Base-by-base conservation (phyloP, 2,797 vertebrate genomes). In the Manis javanica region DNA sequence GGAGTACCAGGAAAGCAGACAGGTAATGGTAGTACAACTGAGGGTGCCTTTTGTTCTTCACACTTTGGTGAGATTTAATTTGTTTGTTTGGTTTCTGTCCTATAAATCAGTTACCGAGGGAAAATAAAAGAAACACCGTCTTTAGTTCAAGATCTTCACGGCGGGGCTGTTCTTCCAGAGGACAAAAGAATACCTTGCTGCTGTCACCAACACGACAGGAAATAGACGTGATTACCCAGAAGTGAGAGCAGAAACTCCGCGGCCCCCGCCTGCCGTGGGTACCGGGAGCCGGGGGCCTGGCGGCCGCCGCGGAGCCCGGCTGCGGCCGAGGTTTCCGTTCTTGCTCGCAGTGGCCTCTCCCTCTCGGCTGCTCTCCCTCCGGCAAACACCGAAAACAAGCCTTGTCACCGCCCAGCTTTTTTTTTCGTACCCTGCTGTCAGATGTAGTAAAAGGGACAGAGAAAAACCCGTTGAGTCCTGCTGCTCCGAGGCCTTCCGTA, bases 191-290 rank as follows among this genome's bases (percentile, higher is more conserved):
- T 9, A 51, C 11, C 42, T 29, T 57, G 23, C 57, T 75, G 42
- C 53, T 64, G 5, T 59, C 46, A 78, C 83, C 26, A 26, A 34
- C 83, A 59, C 86, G 83, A 75, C 23, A 88, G 16, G 74, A 92
- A 93, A 39, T 37, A 85, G 92, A 85, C 68, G 42, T 49, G 75
- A 81, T 81, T 94, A 69, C 84, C 39, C n/a, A 90, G 55, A 89
- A 86, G 94, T 84, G 49, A 21, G 51, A 90, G 74, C 13, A 86
- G 84, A 88, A 77, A 84, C 13, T 78, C 53, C 37, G 37, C 37
- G 37, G 37, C 37, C 37, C 37, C 37, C 37, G 37, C 37, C 37
- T 39, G 37, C 37, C 37, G 37, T 5, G 68, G 74, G 39, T 46
- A 74, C 11, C 21, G 34, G 75, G 93, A 94, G 59, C 61, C 12